Base-by-base conservation (phyloP, 2,888 invertebrate species). In the Dendrolimus houi region DNA sequence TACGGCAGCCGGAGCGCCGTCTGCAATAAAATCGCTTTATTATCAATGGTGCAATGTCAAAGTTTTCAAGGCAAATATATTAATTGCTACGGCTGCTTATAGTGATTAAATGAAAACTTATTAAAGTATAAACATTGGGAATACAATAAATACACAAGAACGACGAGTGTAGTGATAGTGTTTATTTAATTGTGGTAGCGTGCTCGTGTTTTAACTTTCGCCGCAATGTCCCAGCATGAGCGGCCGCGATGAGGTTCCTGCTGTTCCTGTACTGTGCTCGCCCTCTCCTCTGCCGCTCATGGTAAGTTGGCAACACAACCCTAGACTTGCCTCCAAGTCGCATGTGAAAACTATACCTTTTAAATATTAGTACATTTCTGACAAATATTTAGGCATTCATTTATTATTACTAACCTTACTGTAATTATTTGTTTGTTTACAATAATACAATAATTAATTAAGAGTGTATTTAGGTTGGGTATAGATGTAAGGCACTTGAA, bases 241-340 rank as follows among this genome's bases (percentile, higher is more conserved):
- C 79, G 79, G 71, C 68, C 81, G 77, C 77, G 84, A 88, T 88
- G 87, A 88, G 75, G 63, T 73, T 68, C 73, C 75, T 69, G 74
- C 80, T 64, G 71, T 72, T 66, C 70, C 73, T 64, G 72, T 69
- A 67, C 65, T 71, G 65, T 64, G 69, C 62, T 67, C 78, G 77
- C 81, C 86, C 76, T 81, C 84, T 76, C 85, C 84, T 83, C 85
- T 84, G 76, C 85, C 84, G 83, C 85, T 84, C 83, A 89, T 85
- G 85, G 90, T 85, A 75, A 71, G 76, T 66, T 57, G 0, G 56
- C 42, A 1, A 60, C 59, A 53, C 17, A 41, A 41, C 52, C 9
- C 47, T 6, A 29, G 29, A 29, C 29, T 29, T 6, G 29, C 6
- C 29, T 29, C 29, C 29, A 29, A 29, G 29, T 6, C 29, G 29